Percentiles rank a stretch among this genome's conserved stretches.
Evolutionary conservation across 2,113 vertebrate genomes (phyloP).

Genomic region (Microtus montanus): DNA sequence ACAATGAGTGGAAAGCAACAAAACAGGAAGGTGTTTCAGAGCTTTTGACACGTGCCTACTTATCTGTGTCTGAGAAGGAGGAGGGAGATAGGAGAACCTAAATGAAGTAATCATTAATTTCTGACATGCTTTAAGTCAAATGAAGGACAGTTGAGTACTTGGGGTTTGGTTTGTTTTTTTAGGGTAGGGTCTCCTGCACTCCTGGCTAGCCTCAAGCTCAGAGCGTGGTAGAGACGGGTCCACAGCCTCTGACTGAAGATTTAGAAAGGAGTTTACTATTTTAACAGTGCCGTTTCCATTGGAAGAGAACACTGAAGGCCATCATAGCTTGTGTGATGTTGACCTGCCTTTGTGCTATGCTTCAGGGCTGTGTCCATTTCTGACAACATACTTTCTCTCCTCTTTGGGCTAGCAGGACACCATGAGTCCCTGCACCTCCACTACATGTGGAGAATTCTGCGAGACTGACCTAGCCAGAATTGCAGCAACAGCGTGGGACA

Average conservation of each 20-base stretch:
- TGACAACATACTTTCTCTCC: slow-evolving; percentile 19
- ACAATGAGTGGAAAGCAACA: neutral
- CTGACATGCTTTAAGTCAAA: slow-evolving; percentile 40
- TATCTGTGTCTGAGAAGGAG: neutral
- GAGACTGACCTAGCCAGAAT: neutral
- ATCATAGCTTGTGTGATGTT: neutral
- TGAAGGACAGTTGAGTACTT: neutral
- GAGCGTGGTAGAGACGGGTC: too few species aligned
- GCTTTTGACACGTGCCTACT: neutral
- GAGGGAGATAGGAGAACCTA: neutral
- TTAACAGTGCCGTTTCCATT: slow-evolving; percentile 3
- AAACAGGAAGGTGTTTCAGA: neutral
- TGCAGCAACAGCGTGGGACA: neutral
- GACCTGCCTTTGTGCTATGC: neutral
- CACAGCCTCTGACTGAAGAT: neutral
- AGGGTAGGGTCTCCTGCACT: neutral
- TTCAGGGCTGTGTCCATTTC: neutral
- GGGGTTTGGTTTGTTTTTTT: neutral
- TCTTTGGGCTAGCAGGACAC: neutral
- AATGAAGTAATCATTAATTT: neutral
- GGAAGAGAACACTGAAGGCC: neutral
- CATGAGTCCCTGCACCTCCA: neutral
- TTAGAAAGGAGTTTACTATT: slow-evolving; percentile 1
- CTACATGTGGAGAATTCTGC: neutral
- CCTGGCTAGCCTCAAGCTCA: neutral